Conservation (phyloP, 2,888 invertebrate genomes). For the Ctena decussata region DNA sequence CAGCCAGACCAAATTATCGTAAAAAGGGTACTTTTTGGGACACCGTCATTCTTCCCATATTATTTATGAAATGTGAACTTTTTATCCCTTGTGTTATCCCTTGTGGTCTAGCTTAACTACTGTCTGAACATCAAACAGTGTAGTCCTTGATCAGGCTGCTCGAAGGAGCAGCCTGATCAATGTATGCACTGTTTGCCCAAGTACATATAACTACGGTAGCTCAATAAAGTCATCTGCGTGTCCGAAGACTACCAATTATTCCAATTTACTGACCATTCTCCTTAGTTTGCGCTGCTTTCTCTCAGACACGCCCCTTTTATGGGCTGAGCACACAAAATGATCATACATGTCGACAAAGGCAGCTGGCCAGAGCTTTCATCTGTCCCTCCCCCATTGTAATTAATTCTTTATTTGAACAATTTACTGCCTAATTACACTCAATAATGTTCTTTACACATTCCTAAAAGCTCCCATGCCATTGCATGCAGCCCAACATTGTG, state of each 20-base stretch:
- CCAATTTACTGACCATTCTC: neutral
- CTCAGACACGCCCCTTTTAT: neutral
- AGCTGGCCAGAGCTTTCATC: constrained; percentile 11
- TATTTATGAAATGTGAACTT: no score
- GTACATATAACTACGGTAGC: no score
- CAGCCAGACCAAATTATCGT: no score
- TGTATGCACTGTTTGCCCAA: no score
- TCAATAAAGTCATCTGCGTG: neutral
- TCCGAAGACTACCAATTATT: neutral
- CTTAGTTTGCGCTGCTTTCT: neutral
- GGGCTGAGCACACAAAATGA: constrained; percentile 4
- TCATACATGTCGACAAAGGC: neutral
- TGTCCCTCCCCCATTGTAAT: neutral
- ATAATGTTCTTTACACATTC: constrained; percentile 5
- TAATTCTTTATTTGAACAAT: constrained; percentile 10
- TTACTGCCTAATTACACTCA: neutral
- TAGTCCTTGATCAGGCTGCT: no score
- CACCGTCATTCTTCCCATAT: no score
- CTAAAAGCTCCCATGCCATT: neutral
- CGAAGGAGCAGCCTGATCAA: no score
- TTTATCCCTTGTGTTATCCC: no score
- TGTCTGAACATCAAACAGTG: no score
- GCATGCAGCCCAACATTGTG: neutral
- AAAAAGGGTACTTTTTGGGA: no score
- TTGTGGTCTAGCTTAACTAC: no score